phyloP scores from a whole-genome alignment of 2,888 invertebrate species.

The Meliscaeva auricollis region DNA sequence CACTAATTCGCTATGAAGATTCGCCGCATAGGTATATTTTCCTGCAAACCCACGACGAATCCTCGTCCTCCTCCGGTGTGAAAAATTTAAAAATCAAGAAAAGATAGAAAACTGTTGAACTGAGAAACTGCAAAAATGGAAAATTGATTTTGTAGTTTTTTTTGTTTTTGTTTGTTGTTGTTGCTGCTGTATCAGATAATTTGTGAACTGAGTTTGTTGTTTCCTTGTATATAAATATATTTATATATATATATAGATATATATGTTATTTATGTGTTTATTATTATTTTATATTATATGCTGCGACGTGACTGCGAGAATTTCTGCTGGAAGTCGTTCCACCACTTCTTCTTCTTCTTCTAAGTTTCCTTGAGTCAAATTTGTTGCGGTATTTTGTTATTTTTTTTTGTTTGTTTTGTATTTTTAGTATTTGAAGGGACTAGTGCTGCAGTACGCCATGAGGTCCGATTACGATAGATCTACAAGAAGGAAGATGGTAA shows the following conservation, averaged over 20 bases:
- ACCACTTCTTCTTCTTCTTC: conserved; percentile 27
- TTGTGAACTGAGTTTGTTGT: conserved; percentile 72
- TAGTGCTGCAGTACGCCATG: conserved; percentile 78
- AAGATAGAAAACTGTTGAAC: conserved; percentile 28
- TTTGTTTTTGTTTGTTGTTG: conserved; percentile 27
- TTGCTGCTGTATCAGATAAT: conserved; percentile 52
- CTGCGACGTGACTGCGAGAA: conserved; percentile 75
- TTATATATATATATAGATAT: conserved; percentile 64
- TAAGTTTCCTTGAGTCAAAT: conserved; percentile 71
- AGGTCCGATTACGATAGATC: conserved; percentile 83
- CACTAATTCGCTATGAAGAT: conserved; percentile 69
- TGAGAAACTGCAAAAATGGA: conserved; percentile 57
- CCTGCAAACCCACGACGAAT: not conserved
- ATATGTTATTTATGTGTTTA: conserved; percentile 55
- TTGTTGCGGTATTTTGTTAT: conserved; percentile 55
- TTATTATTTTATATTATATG: conserved; percentile 56
- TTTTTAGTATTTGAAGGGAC: conserved; percentile 75
- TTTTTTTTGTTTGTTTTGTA: conserved; percentile 13
- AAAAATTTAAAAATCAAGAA: conserved; percentile 29
- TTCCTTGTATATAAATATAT: conserved; percentile 76
- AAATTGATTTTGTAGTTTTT: conserved; percentile 28
- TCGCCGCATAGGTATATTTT: conserved; percentile 6
- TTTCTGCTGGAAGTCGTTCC: conserved; percentile 56
- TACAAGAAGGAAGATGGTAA: conserved; percentile 70
- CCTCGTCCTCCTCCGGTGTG: not conserved